Conservation (phyloP, 2,888 invertebrate genomes). For the Leucoma salicis region DNA sequence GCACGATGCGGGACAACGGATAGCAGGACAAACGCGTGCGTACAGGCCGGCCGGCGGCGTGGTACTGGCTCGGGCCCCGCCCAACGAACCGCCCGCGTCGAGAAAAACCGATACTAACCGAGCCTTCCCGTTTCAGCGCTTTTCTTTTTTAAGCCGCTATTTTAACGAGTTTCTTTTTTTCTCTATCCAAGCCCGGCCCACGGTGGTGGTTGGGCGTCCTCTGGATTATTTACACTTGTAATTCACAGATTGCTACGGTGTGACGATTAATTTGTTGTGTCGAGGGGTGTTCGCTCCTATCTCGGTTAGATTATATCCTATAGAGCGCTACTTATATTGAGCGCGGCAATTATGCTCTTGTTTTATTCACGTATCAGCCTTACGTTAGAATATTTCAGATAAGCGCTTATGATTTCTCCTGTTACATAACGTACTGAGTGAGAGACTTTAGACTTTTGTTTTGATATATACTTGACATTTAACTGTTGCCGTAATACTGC, state of each 20-base stretch:
- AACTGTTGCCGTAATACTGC: no score
- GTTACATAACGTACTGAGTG: no score
- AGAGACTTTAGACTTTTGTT: no score
- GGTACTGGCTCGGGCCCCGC: conserved; percentile 81
- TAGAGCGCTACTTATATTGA: conserved; percentile 42
- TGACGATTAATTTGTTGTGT: conserved; percentile 67
- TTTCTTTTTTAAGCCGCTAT: conserved; percentile 82
- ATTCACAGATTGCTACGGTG: conserved; percentile 69
- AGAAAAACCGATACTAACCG: conserved; percentile 80
- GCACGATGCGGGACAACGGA: conserved; percentile 51
- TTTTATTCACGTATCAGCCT: conserved; percentile 15
- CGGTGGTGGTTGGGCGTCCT: conserved; percentile 77
- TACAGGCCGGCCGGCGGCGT: conserved; percentile 83
- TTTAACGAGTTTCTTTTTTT: conserved; percentile 77
- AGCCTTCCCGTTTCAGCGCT: conserved; percentile 81
- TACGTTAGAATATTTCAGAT: conserved; percentile 1
- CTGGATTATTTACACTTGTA: conserved; percentile 81
- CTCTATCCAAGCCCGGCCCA: conserved; percentile 72
- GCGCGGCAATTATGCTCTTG: conserved; percentile 29
- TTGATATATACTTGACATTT: no score
- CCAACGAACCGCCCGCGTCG: conserved; percentile 75
- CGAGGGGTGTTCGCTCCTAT: conserved; percentile 47
- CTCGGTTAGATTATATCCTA: conserved; percentile 56
- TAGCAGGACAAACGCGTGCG: conserved; percentile 47
- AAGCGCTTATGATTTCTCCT: no score